These are phyloP conservation scores for Xanthostigma xanthostigma DNA, from an alignment of 2,888 invertebrate species.

Conservation along the genomic window DNA sequence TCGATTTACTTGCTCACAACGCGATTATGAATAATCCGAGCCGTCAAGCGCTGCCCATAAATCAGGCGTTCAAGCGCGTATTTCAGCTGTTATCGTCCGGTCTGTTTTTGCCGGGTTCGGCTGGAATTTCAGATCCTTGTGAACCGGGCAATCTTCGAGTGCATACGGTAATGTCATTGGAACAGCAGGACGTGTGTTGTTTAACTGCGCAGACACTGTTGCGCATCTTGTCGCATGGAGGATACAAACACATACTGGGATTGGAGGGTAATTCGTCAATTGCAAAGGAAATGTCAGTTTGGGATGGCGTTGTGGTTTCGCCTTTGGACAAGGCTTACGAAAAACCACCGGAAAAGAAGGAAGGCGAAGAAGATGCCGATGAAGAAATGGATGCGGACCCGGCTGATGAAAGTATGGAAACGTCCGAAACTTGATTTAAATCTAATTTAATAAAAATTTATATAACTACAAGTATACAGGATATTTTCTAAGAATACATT, in stretches of 20 bases:
- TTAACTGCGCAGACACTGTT: constrained; percentile 86
- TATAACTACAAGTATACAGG: no score
- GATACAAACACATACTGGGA: constrained; percentile 80
- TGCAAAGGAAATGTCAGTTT: constrained; percentile 79
- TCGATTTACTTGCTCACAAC: constrained; percentile 90
- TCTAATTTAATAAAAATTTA: no score
- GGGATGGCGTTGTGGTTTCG: constrained; percentile 92
- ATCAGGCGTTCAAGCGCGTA: constrained; percentile 79
- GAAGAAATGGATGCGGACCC: constrained; percentile 47
- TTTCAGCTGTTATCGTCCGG: constrained; percentile 88
- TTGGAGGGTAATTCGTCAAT: constrained; percentile 38
- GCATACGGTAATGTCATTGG: constrained; percentile 78
- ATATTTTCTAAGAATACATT: no score
- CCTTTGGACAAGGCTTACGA: constrained; percentile 91
- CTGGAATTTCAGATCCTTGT: constrained; percentile 87
- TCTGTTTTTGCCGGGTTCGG: constrained; percentile 86
- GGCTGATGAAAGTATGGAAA: constrained; percentile 39
- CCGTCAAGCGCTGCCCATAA: constrained; percentile 81
- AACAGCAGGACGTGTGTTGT: constrained; percentile 87
- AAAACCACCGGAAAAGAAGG: constrained; percentile 59
- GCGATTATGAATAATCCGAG: constrained; percentile 93
- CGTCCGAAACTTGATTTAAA: constrained; percentile 18
- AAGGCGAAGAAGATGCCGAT: constrained; percentile 51
- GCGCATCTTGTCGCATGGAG: constrained; percentile 83
- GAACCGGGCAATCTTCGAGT: constrained; percentile 79